Evolutionary conservation across 1,140 invertebrate species (phyloP), one percentile per base, ranked within the genome.

Genomic region (Sarcophaga peregrina): DNA sequence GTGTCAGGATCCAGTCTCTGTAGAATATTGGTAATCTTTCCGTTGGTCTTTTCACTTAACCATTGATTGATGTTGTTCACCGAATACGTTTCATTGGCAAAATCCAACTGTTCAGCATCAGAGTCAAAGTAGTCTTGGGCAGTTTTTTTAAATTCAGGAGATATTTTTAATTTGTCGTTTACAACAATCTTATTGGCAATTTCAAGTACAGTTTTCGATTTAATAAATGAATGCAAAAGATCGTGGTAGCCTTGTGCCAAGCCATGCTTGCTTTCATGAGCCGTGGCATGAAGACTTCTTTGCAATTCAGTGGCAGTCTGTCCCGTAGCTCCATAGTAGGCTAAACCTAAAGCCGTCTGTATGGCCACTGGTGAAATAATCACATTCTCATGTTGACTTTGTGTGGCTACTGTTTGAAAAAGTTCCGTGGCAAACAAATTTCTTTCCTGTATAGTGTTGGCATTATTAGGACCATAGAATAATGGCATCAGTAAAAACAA

Each of bases 21-120:
- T 58, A 95, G 87, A 50, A 96, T 89, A 84, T 94, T 89, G 78
- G 92, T 91, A 62, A 96, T 95, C 85, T 93, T 93, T 54, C 92
- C 87, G 62, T 93, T 91, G 0, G 95, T 96, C 85, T 93, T 86
- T 20, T 92, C 85, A 82, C 91, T 91, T 13, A 95, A 93, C 94
- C 94, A 95, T 10, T 86, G 58, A 85, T 95, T 95, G 82, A 95
- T 94, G 2, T 54, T 86, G 20, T 91, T 84, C 17, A 92, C 89
- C 3, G 93, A 89, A 84, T 89, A 84, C 6, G 86, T 78, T 52
- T 90, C 85, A 46, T 91, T 85, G 2, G 83, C 85, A 82, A 94
- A 95, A 87, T 94, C 90, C 5, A 94, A 82, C 75, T 87, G 87
- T 85, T 93, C 88, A 3, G 91, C 89, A 81, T 91, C 88, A 11